Evolutionary conservation across 2,888 invertebrate species (phyloP), one percentile per base, ranked within the genome.

Genomic region (Mongoloraphidia duomilia): DNA sequence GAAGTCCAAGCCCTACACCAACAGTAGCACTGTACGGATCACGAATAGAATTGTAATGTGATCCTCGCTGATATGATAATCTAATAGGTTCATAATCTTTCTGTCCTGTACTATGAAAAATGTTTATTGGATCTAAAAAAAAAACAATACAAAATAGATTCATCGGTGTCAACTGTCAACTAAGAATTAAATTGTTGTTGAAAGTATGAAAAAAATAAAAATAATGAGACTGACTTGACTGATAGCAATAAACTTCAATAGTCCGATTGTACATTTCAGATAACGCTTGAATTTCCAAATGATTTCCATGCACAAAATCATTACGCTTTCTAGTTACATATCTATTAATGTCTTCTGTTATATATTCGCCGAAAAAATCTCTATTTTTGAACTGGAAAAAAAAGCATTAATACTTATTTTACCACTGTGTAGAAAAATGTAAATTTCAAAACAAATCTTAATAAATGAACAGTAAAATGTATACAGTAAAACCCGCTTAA

Each of bases 251-350:
- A 10, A 92, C 82, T 69, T 91, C 89, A 50, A 92, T 84, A 2
- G 85, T 84, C 51, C 91, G 75, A 67, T 87, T 89, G 65, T 87
- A 91, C 69, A 92, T 80, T 70, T 92, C 91, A 49, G 86, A 85
- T 74, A 92, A 80, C 17, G 91, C 90, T 66, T 91, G 90, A 63
- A 92, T 86, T 69, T 92, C 92, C 57, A 90, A 79, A 63, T 92
- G 90, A 68, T 92, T 92, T 42, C 92, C 92, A 65, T 91, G 91
- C 33, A 84, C 84, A 62, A 80, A 77, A 59, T 82, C 81, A 58
- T 78, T 74, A 17, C 88, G 75, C 66, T 92, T 92, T 38, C 92
- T 75, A 57, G 78, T 77, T 26, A 92, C 78, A 62, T 92, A 92
- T 38, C 79, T 81, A 52, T 79, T 80, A 61, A 91, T 89, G 66